A percentile compares a stretch with the other conserved stretches of the same genome.
Evolutionary conservation across 2,888 invertebrate species (phyloP).

Genomic region (Argyra leucocephala): DNA sequence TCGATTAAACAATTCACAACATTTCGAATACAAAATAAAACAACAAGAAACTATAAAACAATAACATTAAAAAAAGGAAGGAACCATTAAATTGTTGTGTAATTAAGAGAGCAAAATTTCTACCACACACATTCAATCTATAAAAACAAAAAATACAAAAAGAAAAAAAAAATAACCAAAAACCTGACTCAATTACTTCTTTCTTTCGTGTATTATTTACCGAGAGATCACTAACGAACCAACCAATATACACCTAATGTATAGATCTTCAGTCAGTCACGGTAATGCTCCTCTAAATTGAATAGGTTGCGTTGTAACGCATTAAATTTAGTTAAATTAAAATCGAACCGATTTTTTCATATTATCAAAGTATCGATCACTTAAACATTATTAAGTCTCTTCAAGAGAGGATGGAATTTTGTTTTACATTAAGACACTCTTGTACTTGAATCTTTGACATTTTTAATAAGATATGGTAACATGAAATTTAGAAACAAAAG

Average conservation of each 20-base stretch:
- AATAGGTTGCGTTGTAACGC: background rate
- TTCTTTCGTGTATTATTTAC: background rate
- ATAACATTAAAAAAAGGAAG: background rate
- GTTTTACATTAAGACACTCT: background rate
- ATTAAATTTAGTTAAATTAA: background rate
- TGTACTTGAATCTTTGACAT: background rate
- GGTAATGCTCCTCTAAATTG: background rate
- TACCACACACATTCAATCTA: constrained; percentile 6
- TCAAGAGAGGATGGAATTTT: background rate
- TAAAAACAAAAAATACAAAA: too few species aligned
- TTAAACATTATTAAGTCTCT: background rate
- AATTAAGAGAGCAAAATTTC: background rate
- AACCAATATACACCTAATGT: too few species aligned
- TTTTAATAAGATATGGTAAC: background rate
- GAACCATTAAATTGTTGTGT: background rate
- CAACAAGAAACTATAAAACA: too few species aligned
- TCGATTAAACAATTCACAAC: background rate
- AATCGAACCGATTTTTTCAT: background rate
- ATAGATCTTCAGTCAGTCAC: background rate
- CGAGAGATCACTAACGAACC: background rate
- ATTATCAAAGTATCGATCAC: background rate
- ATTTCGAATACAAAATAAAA: too few species aligned
- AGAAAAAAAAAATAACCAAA: too few species aligned
- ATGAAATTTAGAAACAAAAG: too few species aligned
- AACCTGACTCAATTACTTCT: background rate